Evolutionary conservation across 2,797 vertebrate genomes (phyloP), one percentile per base, ranked within the genome.

Genomic region (Pelochelys cantorii): DNA sequence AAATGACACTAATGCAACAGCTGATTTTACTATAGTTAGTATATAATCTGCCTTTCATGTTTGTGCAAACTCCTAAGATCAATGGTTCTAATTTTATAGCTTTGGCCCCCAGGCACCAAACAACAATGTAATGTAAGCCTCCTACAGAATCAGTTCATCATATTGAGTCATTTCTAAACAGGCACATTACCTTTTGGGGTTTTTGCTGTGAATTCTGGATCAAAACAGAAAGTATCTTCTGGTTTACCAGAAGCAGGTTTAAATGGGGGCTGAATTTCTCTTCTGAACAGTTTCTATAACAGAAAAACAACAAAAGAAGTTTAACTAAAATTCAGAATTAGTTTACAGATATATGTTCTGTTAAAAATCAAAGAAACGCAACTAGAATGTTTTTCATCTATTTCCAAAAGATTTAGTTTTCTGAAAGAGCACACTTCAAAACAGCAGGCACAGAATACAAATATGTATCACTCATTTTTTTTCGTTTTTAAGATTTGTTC

Each of bases 181-280:
- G 86, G 18, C 11, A 92, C 84, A 92, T 91, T 98, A 99, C 99
- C 99, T 99, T 99, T 99, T 95, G 99, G 99, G 75, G 99, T 99
- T 98, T 99, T 99, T 95, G 99, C 99, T 86, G 99, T 99, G 98
- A 99, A 99, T 97, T 99, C 99, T 42, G 99, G 99, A 98, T 99
- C 99, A 79, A 99, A 99, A 98, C 99, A 99, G 97, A 99, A 99
- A 10, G 99, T 99, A 97, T 99, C 99, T 95, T 99, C 99, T 93
- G 99, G 99, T 97, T 99, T 99, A 96, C 99, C 99, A 96, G 99
- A 98, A 91, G 99, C 99, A 81, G 99, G 99, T 97, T 99, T 99
- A 96, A 99, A 99, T 0, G 99, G 99, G 93, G 99, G 99, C 88
- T 99, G 99, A 85, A 99, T 99, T 97, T 99, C 99, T 98, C 98